Base-by-base conservation (phyloP, 2,113 vertebrate genomes). In the Trogon surrucura region DNA sequence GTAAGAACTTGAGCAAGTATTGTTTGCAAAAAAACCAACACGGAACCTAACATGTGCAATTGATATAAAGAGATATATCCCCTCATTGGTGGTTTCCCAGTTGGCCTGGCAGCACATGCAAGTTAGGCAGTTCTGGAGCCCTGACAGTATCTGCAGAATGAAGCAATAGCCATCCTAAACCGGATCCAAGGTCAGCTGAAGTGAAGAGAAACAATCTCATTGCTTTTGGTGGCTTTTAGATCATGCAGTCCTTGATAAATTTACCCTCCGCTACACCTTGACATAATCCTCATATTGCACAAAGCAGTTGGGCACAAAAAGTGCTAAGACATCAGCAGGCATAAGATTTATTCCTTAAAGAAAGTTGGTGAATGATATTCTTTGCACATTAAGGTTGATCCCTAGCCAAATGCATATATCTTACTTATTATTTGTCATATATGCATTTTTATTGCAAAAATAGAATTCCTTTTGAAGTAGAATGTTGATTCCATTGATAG, bases 11-110 rank as follows among this genome's bases (percentile, higher is more conserved):
- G 11, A 30, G 11, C 26, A 41, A 10, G 3, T 27, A 27, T 51
- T 73, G 19, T n/a, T 51, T 74, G 16, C 4, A 71, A 56, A 80
- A 66, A 32, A 2, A 0, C 4, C 32, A 58, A 36, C 2, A 0
- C 6, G 50, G 21, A 88, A 51, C 10, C 27, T n/a, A 57, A 66
- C 0, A 0, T n/a, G 5, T 41, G 11, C 10, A 51, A 20, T 0
- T 30, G 13, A 2, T 3, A 2, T 70, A 58, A 71, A 67, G 25
- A 72, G 16, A 8, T 25, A 8, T 25, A 25, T 13, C 13, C 44
- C 36, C 19, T 73, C 89, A 89, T 54, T 25, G 53, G 5, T 50
- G 6, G 1, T 80, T 64, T 58, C 44, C 80, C 34, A 27, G 38
- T 36, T 88, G 36, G 7, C 12, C 26, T 90, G 60, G 27, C 17